phyloP scores from a whole-genome alignment of 2,797 vertebrate genomes.

The Ptychadena robeensis region DNA sequence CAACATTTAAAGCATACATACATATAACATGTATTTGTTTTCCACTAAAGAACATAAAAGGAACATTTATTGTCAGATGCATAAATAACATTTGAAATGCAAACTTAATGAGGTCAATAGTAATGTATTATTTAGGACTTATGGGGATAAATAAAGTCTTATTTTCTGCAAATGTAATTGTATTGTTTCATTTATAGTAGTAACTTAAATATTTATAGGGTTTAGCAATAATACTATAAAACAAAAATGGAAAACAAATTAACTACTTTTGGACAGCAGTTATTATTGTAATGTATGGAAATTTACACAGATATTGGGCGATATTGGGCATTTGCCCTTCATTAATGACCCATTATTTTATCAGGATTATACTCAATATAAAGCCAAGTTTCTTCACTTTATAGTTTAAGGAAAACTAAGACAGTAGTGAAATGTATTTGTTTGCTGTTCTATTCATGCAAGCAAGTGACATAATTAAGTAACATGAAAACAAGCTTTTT shows the following conservation, averaged over 20 bases:
- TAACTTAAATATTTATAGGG: conserved; percentile 81
- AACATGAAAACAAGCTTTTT: too few species aligned
- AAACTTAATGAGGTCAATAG: conserved; percentile 76
- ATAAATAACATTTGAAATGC: conserved; percentile 80
- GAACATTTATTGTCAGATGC: conserved; percentile 79
- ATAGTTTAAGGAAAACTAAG: too few species aligned
- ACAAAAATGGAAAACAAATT: conserved; percentile 69
- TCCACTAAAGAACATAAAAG: conserved; percentile 71
- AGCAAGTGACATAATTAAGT: too few species aligned
- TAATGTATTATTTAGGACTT: conserved; percentile 88
- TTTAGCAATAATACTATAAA: conserved; percentile 71
- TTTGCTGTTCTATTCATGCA: too few species aligned
- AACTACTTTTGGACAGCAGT: conserved; percentile 67
- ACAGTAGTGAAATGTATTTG: too few species aligned
- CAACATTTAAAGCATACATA: conserved; percentile 78
- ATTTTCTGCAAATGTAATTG: conserved; percentile 87
- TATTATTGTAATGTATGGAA: conserved; percentile 72
- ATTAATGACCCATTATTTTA: too few species aligned
- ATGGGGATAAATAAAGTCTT: conserved; percentile 80
- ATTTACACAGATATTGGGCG: conserved; percentile 59
- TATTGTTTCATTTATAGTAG: conserved; percentile 80
- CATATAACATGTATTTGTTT: conserved; percentile 76
- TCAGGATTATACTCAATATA: too few species aligned
- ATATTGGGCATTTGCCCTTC: conserved; percentile 62
- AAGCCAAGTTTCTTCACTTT: too few species aligned